Base-by-base conservation (phyloP, 2,888 invertebrate species). In the Bombylius major region DNA sequence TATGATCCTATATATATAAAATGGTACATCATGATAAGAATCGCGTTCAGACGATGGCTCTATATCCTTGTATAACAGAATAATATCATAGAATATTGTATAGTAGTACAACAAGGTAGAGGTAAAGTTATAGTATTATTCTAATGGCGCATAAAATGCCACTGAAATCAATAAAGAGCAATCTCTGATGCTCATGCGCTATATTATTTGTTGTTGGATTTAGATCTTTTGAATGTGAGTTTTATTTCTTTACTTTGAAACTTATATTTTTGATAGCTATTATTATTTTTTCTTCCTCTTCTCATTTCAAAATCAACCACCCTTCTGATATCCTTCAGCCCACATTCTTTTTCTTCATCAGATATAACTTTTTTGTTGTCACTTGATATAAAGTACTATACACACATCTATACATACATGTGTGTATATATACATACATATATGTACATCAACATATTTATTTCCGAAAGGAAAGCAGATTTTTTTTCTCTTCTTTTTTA, bases 91-190 rank as follows among this genome's bases (percentile, higher is more conserved):
- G 23, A 23, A 23, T 23, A 23, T 23, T 23, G 23, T 23, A 23
- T 23, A 2, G 23, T 11, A 11, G 11, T 11, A 42, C 1, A 5
- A 11, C 4, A 11, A 11, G 39, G 8, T 11, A 11, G 39, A 42
- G 53, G 54, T 51, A 52, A 49, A 55, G 52, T 53, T 55, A 54
- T 56, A 58, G 57, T 60, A 53, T 58, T 45, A 56, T 55, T 51
- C 53, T 62, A 59, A 60, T 60, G 55, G 59, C 59, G 60, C 54
- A 61, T 61, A 61, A 61, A 62, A 59, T 58, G 61, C 61, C 61
- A 62, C 60, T 62, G 60, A 62, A 62, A 62, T 62, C 62, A 62
- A 62, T 62, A 62, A 62, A 60, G 57, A 58, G 59, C 61, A 60
- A 60, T 62, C 58, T 58, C 58, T 58, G 59, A 60, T 58, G 61